phyloP scores from a whole-genome alignment of 2,113 vertebrate species.

The Pachypanchax playfairii region DNA sequence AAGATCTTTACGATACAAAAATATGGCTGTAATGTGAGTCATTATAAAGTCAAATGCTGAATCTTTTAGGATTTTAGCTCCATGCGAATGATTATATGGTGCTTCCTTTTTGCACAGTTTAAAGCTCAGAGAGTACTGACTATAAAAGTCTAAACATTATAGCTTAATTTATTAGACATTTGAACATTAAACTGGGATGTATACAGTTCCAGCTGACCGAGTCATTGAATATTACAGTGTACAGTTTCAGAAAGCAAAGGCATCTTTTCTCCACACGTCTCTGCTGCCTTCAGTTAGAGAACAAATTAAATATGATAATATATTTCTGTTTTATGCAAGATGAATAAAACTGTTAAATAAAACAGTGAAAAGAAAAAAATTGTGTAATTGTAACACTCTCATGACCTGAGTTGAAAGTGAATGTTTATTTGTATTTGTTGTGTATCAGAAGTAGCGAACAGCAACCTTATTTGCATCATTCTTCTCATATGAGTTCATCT shows the following conservation, averaged over 20 bases:
- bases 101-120: slow-evolving; percentile 3
- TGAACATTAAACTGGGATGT: slow-evolving; percentile 11
- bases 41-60: slow-evolving; percentile 3
- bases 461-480: not conserved
- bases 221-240: slow-evolving; percentile 1
- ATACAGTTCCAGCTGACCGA: not conserved
- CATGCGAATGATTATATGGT: slow-evolving; percentile 1
- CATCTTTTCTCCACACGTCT: not conserved
- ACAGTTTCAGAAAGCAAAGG: not conserved
- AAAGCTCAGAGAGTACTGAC: not conserved
- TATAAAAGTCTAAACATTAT: not conserved
- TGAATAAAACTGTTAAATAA: too few species aligned
- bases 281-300: not conserved
- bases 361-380: not conserved
- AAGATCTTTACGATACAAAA: not conserved
- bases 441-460: slow-evolving; percentile 16
- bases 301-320: slow-evolving; percentile 3
- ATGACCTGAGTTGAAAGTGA: not conserved
- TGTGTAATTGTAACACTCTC: not conserved
- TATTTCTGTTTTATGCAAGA: not conserved
- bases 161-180: slow-evolving; percentile 1
- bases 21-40: not conserved
- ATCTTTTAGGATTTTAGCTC: not conserved
- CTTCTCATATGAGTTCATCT: not conserved
- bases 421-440: not conserved